Evolutionary conservation across 2,113 vertebrate species (phyloP).

Genomic region (Hemiscyllium ocellatum): DNA sequence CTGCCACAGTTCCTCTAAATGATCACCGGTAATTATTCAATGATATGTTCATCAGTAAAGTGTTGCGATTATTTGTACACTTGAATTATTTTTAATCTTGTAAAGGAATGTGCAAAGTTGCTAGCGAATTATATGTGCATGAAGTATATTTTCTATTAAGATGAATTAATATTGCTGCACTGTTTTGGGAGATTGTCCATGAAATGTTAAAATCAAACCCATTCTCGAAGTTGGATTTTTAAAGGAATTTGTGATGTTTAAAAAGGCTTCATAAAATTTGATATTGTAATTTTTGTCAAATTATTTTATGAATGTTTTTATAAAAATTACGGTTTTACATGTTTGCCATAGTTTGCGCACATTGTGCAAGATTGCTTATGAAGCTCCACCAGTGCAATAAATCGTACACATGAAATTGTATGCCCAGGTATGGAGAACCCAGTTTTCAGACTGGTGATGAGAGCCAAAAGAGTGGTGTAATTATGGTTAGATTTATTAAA

Average conservation of each 20-base stretch:
- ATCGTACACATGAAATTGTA: background rate
- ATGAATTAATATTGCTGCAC: background rate
- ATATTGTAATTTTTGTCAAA: background rate
- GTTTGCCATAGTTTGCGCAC: background rate
- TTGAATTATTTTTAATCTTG: background rate
- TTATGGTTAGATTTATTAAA: background rate
- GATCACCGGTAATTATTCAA: slow-evolving; percentile 28
- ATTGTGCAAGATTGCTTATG: background rate
- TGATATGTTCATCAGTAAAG: background rate
- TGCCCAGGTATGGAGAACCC: background rate
- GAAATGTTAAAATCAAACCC: background rate
- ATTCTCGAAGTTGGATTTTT: background rate
- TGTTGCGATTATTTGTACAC: background rate
- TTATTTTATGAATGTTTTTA: background rate
- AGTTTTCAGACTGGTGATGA: background rate
- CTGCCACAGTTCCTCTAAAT: background rate
- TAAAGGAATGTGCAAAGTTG: background rate
- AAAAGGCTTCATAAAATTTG: background rate
- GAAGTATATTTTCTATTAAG: background rate
- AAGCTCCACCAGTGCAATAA: too few relatives aligned
- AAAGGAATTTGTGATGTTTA: background rate
- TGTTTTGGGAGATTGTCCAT: background rate
- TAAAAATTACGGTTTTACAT: background rate
- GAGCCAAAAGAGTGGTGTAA: background rate
- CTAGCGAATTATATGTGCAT: background rate